Conservation (phyloP, 2,797 vertebrate species). For the Acrossocheilus fasciatus region DNA sequence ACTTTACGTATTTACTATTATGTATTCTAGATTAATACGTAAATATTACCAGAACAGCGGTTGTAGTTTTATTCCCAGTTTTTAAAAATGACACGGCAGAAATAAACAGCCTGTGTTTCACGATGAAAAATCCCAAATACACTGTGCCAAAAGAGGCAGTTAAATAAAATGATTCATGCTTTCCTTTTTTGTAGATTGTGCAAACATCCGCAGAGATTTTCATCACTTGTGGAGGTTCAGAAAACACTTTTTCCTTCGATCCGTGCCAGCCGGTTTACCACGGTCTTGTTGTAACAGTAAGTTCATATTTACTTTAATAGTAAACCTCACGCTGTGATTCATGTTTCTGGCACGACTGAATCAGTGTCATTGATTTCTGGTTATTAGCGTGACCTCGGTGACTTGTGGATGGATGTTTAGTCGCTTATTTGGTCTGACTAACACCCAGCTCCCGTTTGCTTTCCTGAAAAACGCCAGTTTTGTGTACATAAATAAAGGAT, state of each 20-base stretch:
- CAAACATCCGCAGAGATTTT: conserved; percentile 30
- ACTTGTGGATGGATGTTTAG: conserved; percentile 19
- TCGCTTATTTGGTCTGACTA: not conserved
- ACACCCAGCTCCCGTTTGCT: conserved; percentile 15
- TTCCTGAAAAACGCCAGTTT: conserved; percentile 36
- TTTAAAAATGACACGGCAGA: conserved; percentile 11
- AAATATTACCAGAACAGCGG: not conserved
- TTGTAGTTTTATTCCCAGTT: not conserved
- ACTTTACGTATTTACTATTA: not conserved
- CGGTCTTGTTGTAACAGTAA: conserved; percentile 23
- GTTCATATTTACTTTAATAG: conserved; percentile 14
- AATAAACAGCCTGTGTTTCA: not conserved
- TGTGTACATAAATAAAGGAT: conserved; percentile 48
- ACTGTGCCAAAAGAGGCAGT: not conserved
- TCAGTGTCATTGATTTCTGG: conserved; percentile 31
- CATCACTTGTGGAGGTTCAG: conserved; percentile 41
- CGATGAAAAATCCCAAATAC: not conserved
- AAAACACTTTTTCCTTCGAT: conserved; percentile 55
- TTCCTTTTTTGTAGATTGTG: conserved; percentile 8
- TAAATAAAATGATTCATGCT: not conserved
- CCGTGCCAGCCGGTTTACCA: not conserved
- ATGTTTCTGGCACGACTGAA: conserved; percentile 43
- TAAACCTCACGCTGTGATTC: conserved; percentile 50
- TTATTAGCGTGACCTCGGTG: conserved; percentile 30
- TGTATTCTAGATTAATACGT: not conserved